Evolutionary conservation across 1,140 invertebrate species (phyloP), one percentile per base, ranked within the genome.

Genomic region (Cydia splendana): DNA sequence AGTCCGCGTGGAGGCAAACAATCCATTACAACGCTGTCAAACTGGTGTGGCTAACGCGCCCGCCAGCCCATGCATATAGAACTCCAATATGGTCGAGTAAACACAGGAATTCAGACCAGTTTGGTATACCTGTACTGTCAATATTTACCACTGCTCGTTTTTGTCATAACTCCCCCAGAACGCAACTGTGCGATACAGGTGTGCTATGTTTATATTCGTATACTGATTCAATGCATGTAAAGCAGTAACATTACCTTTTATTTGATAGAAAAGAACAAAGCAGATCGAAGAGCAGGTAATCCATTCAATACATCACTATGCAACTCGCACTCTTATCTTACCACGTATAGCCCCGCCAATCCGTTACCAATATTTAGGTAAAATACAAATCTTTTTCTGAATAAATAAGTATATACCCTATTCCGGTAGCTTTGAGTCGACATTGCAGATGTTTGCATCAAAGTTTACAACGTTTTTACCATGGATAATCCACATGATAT

Each of bases 361-460:
- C 90, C 89, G 90, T 91, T 91, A 89, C 89, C 87, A 86, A 92
- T 91, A 93, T 93, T 93, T 93, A 91, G 88, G 87, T 85, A 89
- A 93, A 91, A 92, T 91, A 91, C 87, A 87, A 88, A 91, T 87
- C 85, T 86, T 87, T 83, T 81, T 75, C 13, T 13, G 6, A 6
- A 30, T 24, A 80, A 82, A 65, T 77, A 81, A 57, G 83, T 83
- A 74, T 81, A 78, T 75, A 85, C 89, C 74, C 71, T 91, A 85
- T 80, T 34, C 57, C 24, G 77, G 42, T 34, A 6, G 34, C 71
- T 77, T 75, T 85, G 81, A 80, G 87, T 87, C 79, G 77, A 82
- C 75, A 84, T 88, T 91, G 80, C 79, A 79, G 74, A 75, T 80
- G 77, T 65, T 45, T 7, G 53, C 38, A 6, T 71, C 65, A 79